Conservation (phyloP, 2,113 vertebrate species). For the Rhinogobius similis region DNA sequence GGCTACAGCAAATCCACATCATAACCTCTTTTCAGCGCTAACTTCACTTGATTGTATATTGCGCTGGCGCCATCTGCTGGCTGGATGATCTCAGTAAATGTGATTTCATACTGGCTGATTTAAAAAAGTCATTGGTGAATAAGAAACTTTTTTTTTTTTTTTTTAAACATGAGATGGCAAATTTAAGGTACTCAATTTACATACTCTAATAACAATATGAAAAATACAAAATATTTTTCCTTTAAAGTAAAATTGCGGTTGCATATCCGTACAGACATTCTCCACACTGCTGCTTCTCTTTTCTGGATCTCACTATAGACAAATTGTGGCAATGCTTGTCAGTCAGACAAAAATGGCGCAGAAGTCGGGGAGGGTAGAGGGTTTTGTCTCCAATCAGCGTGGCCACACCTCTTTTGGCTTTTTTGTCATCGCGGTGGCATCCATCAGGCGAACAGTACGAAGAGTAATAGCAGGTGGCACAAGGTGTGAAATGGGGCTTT, state of each 20-base stretch:
- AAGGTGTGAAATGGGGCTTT: constrained; percentile 79
- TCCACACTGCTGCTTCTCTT: constrained; percentile 36
- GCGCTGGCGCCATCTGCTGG: no score
- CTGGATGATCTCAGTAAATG: no score
- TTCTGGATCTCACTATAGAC: constrained; percentile 55
- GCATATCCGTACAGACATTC: constrained; percentile 44
- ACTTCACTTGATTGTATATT: no score
- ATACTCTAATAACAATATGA: no score
- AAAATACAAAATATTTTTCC: no score
- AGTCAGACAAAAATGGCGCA: constrained; percentile 36
- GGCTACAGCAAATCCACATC: no score
- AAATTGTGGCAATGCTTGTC: constrained; percentile 73
- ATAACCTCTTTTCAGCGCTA: no score
- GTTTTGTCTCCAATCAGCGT: constrained; percentile 74
- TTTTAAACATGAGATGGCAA: no score
- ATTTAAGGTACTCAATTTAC: no score
- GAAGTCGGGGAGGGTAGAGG: constrained; percentile 57
- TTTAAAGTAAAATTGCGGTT: constrained; percentile 48
- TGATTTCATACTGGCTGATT: no score
- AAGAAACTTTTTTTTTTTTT: no score
- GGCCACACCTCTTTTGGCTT: constrained; percentile 71
- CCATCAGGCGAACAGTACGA: constrained; percentile 77
- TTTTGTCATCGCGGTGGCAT: constrained; percentile 74
- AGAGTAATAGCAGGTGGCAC: constrained; percentile 83
- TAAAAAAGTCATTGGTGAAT: no score